phyloP scores from a whole-genome alignment of 2,113 vertebrate species.

The Charina bottae region DNA sequence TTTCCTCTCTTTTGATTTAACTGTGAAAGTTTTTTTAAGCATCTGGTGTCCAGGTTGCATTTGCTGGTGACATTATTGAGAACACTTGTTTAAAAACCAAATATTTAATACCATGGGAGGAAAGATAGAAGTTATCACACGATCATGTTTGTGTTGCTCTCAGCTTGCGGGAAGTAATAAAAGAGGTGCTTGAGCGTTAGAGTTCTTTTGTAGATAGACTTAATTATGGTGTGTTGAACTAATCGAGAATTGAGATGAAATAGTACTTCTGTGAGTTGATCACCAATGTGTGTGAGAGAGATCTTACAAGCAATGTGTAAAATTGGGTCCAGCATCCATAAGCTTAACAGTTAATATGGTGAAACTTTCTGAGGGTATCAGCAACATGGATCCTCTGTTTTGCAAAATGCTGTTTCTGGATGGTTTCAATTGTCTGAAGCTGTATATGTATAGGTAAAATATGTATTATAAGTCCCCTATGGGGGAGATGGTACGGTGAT shows the following conservation, averaged over 20 bases:
- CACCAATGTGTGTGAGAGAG: constrained; percentile 55
- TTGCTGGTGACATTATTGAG: constrained; percentile 66
- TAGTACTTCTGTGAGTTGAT: constrained; percentile 50
- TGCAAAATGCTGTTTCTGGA: constrained; percentile 61
- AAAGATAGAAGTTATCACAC: constrained; percentile 63
- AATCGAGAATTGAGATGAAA: constrained; percentile 48
- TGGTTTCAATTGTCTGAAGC: constrained; percentile 63
- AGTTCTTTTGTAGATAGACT: constrained; percentile 70
- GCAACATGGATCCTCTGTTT: constrained; percentile 47
- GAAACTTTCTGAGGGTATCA: constrained; percentile 65
- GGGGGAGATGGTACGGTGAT: too few species aligned
- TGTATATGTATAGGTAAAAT: constrained; percentile 44
- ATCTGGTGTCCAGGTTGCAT: constrained; percentile 77
- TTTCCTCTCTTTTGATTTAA: constrained; percentile 56
- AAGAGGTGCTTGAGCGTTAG: constrained; percentile 67
- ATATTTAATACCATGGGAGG: constrained; percentile 61
- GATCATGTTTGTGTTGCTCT: constrained; percentile 71
- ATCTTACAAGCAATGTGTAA: constrained; percentile 41
- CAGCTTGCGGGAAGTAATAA: constrained; percentile 74
- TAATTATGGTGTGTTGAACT: constrained; percentile 63
- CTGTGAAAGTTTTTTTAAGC: constrained; percentile 66
- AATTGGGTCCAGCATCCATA: constrained; percentile 48
- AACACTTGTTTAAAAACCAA: constrained; percentile 75
- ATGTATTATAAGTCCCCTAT: constrained; percentile 65
- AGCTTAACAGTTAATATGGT: constrained; percentile 68